phyloP scores from a whole-genome alignment of 2,797 vertebrate species.

The Falco naumanni region DNA sequence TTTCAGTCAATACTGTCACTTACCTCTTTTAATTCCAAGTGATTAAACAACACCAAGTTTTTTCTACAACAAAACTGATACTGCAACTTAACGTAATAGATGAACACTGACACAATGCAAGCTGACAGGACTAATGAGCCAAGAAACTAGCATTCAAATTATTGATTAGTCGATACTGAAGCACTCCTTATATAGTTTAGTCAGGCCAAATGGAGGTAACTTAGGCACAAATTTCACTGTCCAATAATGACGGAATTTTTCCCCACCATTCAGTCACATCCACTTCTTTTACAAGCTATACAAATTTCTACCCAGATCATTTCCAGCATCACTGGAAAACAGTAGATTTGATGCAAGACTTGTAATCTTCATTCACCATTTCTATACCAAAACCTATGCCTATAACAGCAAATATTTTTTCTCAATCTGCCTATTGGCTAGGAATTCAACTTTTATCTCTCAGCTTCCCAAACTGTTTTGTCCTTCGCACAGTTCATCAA shows the following conservation, averaged over 20 bases:
- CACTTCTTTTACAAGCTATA: neutral
- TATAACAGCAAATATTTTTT: neutral
- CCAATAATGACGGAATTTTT: neutral
- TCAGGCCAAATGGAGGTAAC: neutral
- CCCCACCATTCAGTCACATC: neutral
- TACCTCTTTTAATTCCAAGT: neutral
- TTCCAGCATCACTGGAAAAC: neutral
- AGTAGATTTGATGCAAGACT: neutral
- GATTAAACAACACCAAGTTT: neutral
- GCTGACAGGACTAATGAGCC: neutral
- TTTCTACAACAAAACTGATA: neutral
- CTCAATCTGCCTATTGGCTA: neutral
- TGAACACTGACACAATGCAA: neutral
- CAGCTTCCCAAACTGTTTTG: neutral
- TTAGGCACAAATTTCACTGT: neutral
- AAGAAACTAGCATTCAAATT: neutral
- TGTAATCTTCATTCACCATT: neutral
- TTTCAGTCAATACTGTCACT: neutral
- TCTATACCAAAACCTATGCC: neutral
- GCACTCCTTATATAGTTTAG: neutral
- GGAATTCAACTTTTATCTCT: neutral
- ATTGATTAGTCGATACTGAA: neutral
- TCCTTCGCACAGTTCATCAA: neutral
- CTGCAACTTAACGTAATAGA: neutral
- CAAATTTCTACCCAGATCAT: neutral